Conservation (phyloP, 2,797 vertebrate genomes). For the Eulemur mongoz region DNA sequence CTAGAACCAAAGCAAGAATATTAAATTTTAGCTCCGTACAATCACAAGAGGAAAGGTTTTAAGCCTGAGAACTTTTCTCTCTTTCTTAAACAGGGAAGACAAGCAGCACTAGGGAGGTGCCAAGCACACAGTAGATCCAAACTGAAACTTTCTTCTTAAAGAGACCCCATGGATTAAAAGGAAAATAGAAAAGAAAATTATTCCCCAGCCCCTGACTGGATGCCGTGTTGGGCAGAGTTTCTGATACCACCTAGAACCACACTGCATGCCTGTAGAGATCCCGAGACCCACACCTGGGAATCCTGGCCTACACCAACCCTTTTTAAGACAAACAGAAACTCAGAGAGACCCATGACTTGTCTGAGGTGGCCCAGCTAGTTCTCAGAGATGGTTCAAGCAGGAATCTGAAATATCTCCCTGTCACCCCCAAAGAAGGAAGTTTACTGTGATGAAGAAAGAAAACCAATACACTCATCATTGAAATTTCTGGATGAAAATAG, state of each 20-base stretch:
- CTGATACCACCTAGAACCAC: neutral
- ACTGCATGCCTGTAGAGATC: accelerated
- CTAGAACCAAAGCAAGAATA: neutral
- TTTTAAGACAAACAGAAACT: neutral
- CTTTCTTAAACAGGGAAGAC: neutral
- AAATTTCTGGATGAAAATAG: neutral
- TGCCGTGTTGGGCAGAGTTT: accelerated
- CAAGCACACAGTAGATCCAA: neutral
- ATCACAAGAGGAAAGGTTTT: neutral
- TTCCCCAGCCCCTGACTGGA: accelerated
- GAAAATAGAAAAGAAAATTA: neutral
- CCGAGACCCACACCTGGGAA: accelerated
- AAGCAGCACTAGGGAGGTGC: neutral
- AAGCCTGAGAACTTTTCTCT: neutral
- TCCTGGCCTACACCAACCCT: neutral
- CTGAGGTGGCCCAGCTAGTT: neutral
- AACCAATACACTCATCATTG: neutral
- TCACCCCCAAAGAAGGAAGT: neutral
- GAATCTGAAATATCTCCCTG: neutral
- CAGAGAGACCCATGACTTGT: neutral
- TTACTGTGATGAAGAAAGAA: neutral
- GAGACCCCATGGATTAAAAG: neutral
- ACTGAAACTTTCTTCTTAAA: neutral
- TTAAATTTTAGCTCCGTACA: neutral
- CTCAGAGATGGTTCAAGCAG: neutral